phyloP scores from a whole-genome alignment of 2,113 vertebrate species.

The Cathartes aura region DNA sequence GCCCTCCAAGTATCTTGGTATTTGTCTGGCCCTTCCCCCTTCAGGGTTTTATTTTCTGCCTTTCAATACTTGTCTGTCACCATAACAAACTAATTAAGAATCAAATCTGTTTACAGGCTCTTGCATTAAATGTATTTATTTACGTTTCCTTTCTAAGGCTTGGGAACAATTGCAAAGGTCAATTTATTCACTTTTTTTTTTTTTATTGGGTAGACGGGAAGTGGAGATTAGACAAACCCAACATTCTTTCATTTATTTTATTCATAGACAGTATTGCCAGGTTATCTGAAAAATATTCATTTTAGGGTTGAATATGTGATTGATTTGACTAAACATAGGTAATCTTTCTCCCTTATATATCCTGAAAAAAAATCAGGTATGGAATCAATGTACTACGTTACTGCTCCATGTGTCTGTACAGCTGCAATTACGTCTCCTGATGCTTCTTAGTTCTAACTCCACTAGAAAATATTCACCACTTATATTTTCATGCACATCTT shows the following conservation, averaged over 20 bases:
- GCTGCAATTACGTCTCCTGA: not conserved
- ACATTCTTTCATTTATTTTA: not conserved
- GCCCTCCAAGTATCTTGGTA: not conserved
- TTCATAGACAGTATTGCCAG: not conserved
- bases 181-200: not conserved
- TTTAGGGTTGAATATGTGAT: not conserved
- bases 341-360: not conserved
- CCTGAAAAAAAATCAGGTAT: not conserved
- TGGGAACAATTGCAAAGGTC: not conserved
- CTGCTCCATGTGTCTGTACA: not conserved
- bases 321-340: not conserved
- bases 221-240: not conserved
- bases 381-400: not conserved
- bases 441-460: not conserved
- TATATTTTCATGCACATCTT: not conserved
- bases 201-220: not conserved
- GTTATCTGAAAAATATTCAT: not conserved
- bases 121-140: not conserved
- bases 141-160: not conserved
- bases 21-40: not conserved
- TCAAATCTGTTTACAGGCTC: not conserved
- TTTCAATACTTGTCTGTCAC: not conserved
- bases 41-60: not conserved
- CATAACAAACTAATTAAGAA: not conserved
- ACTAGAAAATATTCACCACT: not conserved